phyloP scores from a whole-genome alignment of 1,140 invertebrate species.

The Yoshiicerus persimilis region DNA sequence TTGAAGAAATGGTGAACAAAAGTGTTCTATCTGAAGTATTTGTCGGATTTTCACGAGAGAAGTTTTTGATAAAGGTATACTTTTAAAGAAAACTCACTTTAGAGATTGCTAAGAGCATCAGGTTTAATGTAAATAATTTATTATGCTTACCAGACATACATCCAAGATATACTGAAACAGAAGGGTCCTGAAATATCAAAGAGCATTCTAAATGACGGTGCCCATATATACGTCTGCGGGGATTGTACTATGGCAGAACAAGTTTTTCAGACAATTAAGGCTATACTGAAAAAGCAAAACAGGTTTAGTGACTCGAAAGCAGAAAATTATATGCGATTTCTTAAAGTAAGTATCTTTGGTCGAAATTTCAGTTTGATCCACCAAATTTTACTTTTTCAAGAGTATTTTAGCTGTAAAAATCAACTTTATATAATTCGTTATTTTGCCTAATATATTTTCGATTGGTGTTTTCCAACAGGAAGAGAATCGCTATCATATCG shows the following conservation, averaged over 20 bases:
- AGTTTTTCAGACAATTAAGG: conserved; percentile 88
- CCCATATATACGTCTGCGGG: conserved; percentile 95
- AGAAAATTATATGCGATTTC: conserved; percentile 77
- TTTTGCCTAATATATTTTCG: not conserved
- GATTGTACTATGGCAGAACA: conserved; percentile 99
- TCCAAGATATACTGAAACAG: conserved; percentile 82
- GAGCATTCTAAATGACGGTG: conserved; percentile 73
- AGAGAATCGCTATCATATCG: conserved; percentile 91
- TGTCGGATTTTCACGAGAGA: conserved; percentile 81
- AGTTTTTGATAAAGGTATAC: conserved; percentile 26
- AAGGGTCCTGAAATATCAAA: conserved; percentile 76
- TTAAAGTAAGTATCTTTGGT: conserved; percentile 69
- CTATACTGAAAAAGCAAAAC: conserved; percentile 81
- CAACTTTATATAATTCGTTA: too few species aligned
- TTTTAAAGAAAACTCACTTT: not conserved
- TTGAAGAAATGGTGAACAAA: conserved; percentile 69
- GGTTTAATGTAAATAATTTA: conserved; percentile 46
- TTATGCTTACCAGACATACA: conserved; percentile 95
- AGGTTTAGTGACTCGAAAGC: conserved; percentile 76
- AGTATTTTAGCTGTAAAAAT: not conserved
- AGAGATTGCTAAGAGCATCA: not conserved
- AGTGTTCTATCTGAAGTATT: conserved; percentile 78
- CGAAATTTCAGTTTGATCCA: not conserved
- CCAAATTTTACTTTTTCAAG: not conserved
- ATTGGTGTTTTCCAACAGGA: conserved; percentile 64